Evolutionary conservation across 2,113 vertebrate species (phyloP).

Genomic region (Melozone crissalis): DNA sequence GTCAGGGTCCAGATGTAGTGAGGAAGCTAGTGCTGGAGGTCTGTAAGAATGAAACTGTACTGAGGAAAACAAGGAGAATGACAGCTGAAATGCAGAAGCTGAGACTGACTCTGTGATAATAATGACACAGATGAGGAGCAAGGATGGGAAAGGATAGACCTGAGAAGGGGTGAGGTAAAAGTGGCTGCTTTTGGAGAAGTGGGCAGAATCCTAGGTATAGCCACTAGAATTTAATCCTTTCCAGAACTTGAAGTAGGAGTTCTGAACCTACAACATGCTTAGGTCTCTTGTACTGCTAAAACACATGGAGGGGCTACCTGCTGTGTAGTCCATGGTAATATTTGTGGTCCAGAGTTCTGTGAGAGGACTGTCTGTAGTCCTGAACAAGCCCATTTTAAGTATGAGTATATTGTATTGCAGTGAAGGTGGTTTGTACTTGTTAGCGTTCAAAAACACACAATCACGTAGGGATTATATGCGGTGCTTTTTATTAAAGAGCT

Average conservation of each 20-base stretch:
- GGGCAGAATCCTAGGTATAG: background rate
- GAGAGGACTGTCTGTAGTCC: background rate
- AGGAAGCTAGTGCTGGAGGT: background rate
- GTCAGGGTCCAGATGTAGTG: background rate
- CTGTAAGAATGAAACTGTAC: background rate
- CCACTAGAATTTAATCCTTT: background rate
- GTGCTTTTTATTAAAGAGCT: too few species aligned
- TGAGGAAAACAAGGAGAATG: background rate
- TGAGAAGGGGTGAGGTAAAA: background rate
- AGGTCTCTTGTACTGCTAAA: background rate
- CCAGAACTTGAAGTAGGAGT: background rate
- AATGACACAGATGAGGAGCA: background rate
- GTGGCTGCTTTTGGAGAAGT: background rate
- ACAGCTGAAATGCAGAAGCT: background rate
- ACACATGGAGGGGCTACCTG: background rate
- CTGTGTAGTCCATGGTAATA: background rate
- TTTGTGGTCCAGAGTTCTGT: background rate
- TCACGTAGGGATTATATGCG: too few species aligned
- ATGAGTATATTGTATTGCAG: background rate
- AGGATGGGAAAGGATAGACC: background rate
- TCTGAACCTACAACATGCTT: background rate
- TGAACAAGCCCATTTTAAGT: background rate
- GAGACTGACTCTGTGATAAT: background rate
- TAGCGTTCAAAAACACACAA: background rate
- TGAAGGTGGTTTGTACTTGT: background rate